Conservation (phyloP, 2,113 vertebrate species). For the Scalopus aquaticus region DNA sequence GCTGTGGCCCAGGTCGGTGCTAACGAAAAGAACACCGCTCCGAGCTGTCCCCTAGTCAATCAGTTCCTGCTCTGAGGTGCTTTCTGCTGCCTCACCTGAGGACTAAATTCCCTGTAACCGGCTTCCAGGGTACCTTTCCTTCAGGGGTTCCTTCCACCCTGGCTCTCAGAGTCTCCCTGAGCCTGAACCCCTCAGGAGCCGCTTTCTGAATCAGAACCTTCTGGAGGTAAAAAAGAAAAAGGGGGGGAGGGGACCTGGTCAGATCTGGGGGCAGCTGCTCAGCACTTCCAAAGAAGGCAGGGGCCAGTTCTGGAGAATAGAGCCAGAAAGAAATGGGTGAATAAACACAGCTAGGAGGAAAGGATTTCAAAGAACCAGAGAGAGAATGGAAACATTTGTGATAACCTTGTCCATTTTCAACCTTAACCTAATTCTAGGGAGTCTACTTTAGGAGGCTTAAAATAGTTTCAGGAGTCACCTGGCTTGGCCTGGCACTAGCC, state of each 20-base stretch:
- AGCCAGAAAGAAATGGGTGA: background rate
- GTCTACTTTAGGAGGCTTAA: background rate
- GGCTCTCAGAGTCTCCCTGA: background rate
- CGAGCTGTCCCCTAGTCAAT: background rate
- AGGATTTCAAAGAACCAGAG: background rate
- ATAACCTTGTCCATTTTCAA: constrained; percentile 15
- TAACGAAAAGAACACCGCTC: background rate
- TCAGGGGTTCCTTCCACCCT: background rate
- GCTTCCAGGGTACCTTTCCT: background rate
- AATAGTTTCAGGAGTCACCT: background rate
- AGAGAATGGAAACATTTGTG: background rate
- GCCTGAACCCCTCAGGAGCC: background rate
- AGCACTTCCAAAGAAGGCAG: background rate
- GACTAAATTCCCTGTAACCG: background rate
- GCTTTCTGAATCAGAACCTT: background rate
- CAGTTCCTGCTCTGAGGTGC: background rate
- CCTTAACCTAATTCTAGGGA: background rate
- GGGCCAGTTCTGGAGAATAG: background rate
- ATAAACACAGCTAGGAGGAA: background rate
- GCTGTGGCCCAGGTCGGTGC: background rate
- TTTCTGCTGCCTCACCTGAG: background rate
- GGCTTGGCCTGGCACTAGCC: background rate
- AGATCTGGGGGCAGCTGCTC: background rate
- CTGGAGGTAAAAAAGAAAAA: background rate
- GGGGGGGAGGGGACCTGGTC: background rate